Evolutionary conservation across 2,797 vertebrate genomes (phyloP), one percentile per base, ranked within the genome.

Genomic region (Champsocephalus gunnari): DNA sequence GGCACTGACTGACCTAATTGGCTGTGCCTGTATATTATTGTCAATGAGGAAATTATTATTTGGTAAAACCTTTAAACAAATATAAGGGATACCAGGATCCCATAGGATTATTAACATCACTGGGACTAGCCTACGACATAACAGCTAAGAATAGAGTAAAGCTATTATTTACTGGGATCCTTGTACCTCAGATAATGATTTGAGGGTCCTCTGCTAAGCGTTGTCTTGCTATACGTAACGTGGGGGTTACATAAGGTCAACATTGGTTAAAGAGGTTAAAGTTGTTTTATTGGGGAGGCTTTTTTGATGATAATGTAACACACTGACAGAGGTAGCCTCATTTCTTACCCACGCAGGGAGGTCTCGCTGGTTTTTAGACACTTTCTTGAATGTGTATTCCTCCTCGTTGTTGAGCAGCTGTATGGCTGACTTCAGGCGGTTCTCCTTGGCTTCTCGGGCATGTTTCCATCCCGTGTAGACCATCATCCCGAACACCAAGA

Each of bases 391-490:
- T 0, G 87, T 74, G 47, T 77, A 73, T 45, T 93, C 93, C 58
- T 93, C 85, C 69, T 95, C 95, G 74, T 90, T 47, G 84, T 69
- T 48, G 51, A 93, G 44, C 49, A 93, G 78, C 66, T 94, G 84
- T 0, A 95, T 87, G 55, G 95, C 95, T 10, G 94, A 94, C 57
- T 43, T 88, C 63, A 95, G 86, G 0, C 94, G 92, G 4, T 83
- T 88, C 83, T 95, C 93, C 73, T 96, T 96, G 48, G 92, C 94
- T 19, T 95, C 93, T 9, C 95, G 89, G n/a, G 92, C 89, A 24
- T 95, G 93, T 77, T 96, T 96, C 95, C 95, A 96, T 61, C 95
- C 95, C 9, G 94, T 94, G 82, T 96, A 96, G 12, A 96, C 89
- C 91, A 95, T 92, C 87, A 96, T 93, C 2, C 95, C 95, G 84